Base-by-base conservation (phyloP, 23 tunicate genomes). In the Aplidium turbinatum region DNA sequence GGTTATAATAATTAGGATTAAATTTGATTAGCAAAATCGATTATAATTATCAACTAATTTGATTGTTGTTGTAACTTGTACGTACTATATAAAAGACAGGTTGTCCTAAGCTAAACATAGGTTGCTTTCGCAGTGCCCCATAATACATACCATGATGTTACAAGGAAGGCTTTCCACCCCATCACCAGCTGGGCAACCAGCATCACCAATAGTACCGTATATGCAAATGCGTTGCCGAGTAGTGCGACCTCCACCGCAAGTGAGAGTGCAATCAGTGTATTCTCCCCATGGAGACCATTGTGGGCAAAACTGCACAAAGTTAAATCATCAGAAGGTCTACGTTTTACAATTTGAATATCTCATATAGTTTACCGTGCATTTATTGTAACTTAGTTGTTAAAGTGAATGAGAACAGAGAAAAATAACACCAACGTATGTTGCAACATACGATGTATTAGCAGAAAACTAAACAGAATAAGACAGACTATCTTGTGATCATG, bases 161-260 rank as follows among this genome's bases (percentile, higher is more conserved):
- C 98, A 93, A 26, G 18, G 36, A 24, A 31, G 61, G 0, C 32
- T 39, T 31, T 71, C 85, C 3, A 57, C 60, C 31, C 45, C 58
- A 3, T 74, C 35, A 1, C 89, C 89, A 31, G 55, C 84, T 67
- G 29, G 31, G 69, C 89, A 85, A 29, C 91, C 91, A 7, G 53
- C 28, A 16, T 73, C 72, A 40, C 91, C 91, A 1, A 35, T 20
- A 2, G 69, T 39, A 20, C 91, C 91, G 64, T 85, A 34, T 2
- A 70, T 36, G 51, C 91, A 85, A 23, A 24, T 4, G 1, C 91
- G 70, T 4, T 23, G 31, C 33, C 78, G 78, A 4, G 61, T 68
- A 34, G 77, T 72, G 22, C 47, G 35, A 21, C 91, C 91, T 20
- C 38, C 72, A 35, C 55, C 71, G 33, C 91, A 85, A 18, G 84